Evolutionary conservation across 2,797 vertebrate genomes (phyloP), one percentile per base, ranked within the genome.

Genomic region (Chaetodon trifasciatus): DNA sequence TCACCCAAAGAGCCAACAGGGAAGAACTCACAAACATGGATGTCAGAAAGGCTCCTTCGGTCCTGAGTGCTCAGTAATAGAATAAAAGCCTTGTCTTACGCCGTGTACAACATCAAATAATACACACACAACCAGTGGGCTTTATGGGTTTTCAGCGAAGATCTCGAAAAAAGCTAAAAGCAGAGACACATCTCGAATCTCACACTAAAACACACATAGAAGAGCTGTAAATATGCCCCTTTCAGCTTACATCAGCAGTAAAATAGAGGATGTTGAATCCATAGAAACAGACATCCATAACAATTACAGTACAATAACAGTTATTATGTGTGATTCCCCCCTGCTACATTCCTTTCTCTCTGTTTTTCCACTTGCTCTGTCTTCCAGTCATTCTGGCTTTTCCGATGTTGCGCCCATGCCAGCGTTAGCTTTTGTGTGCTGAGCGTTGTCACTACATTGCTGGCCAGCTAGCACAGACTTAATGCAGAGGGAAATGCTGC

Each of bases 11-110:
- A 68, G 75, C 39, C 70, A 64, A 67, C 28, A 47, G 74, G 63
- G 21, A 64, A 79, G 73, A 79, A 69, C 5, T 17, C 3, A 1
- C 63, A 44, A 37, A 50, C 21, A 61, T 13, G 57, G 17, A 77
- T 68, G 60, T 64, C 67, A 73, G 19, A 76, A 76, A 81, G 73
- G 69, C 70, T 83, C 28, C 68, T 19, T 66, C 75, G 56, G 65
- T 77, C 77, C 74, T 76, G 82, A 90, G 83, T 78, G 70, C 83
- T 86, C 57, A 0, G 50, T 91, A 86, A 91, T 89, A 79, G 84
- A 89, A 84, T 89, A 79, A 91, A 86, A 89, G 86, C 84, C 47
- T 81, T 32, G 49, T 62, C 39, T 78, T 78, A 6, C 47, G 39
- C 24, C 2, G 47, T 47, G 56, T 10, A 44, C 61, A 39, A 40